phyloP scores from a whole-genome alignment of 2,888 invertebrate species.

The Rotaria sp. region DNA sequence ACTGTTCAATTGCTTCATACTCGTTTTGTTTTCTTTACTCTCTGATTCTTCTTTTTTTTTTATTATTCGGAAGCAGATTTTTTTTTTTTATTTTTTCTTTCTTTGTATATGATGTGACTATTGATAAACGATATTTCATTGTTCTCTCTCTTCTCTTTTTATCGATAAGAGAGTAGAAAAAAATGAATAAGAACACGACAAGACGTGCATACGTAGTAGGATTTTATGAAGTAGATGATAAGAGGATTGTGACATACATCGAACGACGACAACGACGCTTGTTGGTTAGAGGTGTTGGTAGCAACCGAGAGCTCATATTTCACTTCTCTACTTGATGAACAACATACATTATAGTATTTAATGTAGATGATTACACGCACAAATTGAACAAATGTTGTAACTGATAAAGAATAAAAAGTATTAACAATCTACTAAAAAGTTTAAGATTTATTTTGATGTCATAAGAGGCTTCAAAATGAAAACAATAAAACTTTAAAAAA shows the following conservation, averaged over 20 bases:
- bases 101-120: neutral
- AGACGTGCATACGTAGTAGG: neutral
- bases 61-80: neutral
- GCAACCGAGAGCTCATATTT: slow-evolving; percentile 1
- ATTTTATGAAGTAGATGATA: slow-evolving; percentile 19
- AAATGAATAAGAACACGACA: neutral
- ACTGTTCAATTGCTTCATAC: neutral
- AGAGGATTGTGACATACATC: neutral
- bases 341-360: neutral
- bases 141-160: neutral
- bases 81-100: neutral
- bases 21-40: neutral
- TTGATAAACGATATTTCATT: slow-evolving; percentile 13
- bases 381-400: neutral
- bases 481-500: too few relatives aligned
- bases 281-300: neutral
- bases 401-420: neutral
- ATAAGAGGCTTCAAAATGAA: too few relatives aligned
- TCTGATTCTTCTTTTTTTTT: neutral
- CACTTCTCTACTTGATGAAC: neutral
- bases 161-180: neutral
- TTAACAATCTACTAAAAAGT: too few relatives aligned
- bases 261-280: neutral
- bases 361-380: neutral
- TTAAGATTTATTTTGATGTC: too few relatives aligned